Evolutionary conservation across 2,113 vertebrate genomes (phyloP), one percentile per base, ranked within the genome.

Genomic region (Delphinus delphis): DNA sequence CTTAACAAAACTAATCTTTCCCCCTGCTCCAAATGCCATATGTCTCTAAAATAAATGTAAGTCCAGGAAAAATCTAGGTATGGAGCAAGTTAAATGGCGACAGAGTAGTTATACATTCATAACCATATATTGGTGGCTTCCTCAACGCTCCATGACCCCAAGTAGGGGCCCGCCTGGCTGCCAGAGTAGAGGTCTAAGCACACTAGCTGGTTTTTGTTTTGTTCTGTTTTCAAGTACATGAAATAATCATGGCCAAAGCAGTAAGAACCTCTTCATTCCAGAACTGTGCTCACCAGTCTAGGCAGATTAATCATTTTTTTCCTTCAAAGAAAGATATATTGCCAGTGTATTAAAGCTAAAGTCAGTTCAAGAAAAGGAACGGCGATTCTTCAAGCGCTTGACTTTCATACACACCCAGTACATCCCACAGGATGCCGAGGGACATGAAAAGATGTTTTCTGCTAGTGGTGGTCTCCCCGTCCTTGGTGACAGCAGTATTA

Each of bases 401-500:
- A 38, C 47, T 67, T 90, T 77, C 65, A n/a, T 26, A 33, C 7
- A 74, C 5, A 73, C n/a, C 41, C 55, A 58, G 33, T 26, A 20
- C 11, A 65, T 62, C 87, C 68, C 74, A 70, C 65, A 94, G 41
- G 26, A 58, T 76, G 33, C 60, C 2, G 14, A 71, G 36, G 41
- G 67, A 55, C 6, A 6, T 86, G 18, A 14, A 25, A 85, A 41
- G 14, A 17, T 65, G 1, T n/a, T 79, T 93, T 83, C 47, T 93
- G 74, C 82, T 70, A 20, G 8, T 77, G 36, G 47, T 83, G 7
- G 67, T 83, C 5, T 62, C 87, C 33, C 82, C 13, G 4, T 89
- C 62, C 77, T 95, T 83, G 70, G 6, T 73, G 33, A 67, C 83
- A 81, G 73, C 92, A 97, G 88, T 96, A 93, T 83, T 33, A 33